Conservation (phyloP, 2,888 invertebrate genomes). For the Galerucella nymphaeae region DNA sequence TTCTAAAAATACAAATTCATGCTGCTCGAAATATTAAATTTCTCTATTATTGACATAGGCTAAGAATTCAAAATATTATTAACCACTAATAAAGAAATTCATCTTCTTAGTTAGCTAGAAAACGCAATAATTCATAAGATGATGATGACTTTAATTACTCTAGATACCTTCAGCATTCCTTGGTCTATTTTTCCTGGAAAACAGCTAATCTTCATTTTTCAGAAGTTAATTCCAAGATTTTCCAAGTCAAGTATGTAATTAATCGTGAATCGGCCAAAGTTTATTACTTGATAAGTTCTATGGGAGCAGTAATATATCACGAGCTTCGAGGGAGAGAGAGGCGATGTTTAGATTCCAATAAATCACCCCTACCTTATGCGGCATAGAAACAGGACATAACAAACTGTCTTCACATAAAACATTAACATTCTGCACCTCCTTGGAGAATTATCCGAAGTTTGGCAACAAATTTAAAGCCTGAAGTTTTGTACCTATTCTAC, state of each 20-base stretch:
- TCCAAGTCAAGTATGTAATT: conserved; percentile 32
- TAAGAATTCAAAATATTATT: too few species aligned
- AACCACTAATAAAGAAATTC: too few species aligned
- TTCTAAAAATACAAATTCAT: too few species aligned
- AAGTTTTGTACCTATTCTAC: conserved; percentile 28
- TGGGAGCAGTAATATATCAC: conserved; percentile 35
- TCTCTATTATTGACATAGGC: too few species aligned
- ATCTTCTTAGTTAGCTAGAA: too few species aligned
- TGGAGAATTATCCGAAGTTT: conserved; percentile 36
- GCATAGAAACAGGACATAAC: conserved; percentile 36
- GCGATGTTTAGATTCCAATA: conserved; percentile 37
- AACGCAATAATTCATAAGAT: too few species aligned
- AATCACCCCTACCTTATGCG: conserved; percentile 39
- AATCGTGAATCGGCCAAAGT: conserved; percentile 35
- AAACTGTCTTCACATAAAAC: conserved; percentile 40
- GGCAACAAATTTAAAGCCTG: conserved; percentile 34
- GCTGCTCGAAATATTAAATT: too few species aligned
- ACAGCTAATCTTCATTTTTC: too few species aligned
- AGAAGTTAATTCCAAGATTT: conserved; percentile 25
- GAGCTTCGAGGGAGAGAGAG: conserved; percentile 29
- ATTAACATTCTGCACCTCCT: conserved; percentile 37
- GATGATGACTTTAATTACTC: too few species aligned
- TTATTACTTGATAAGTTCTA: conserved; percentile 36
- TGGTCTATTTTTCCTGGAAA: too few species aligned
- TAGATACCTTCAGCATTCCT: too few species aligned